phyloP scores from a whole-genome alignment of 2,888 invertebrate genomes.

The Mesoligia furuncula region DNA sequence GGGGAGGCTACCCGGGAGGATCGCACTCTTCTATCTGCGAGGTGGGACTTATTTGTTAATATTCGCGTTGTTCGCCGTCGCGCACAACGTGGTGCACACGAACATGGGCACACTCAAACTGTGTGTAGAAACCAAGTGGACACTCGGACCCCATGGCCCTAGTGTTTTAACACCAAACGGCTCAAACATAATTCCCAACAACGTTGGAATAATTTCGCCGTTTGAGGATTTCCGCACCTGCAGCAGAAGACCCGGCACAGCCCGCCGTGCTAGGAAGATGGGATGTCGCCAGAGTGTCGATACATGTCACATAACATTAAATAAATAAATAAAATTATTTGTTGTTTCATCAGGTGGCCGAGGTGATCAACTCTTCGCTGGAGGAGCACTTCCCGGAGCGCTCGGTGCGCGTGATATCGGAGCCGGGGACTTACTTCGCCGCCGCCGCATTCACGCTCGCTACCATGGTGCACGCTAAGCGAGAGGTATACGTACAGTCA shows the following conservation, averaged over 20 bases:
- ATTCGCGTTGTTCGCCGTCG: neutral
- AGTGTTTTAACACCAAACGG: no score
- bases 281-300: no score
- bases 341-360: conserved; percentile 91
- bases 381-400: conserved; percentile 94
- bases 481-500: conserved; percentile 50
- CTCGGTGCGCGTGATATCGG: conserved; percentile 96
- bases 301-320: no score
- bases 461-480: conserved; percentile 93
- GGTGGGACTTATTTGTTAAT: conserved; percentile 76
- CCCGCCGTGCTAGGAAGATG: no score
- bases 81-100: neutral
- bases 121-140: neutral
- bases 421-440: conserved; percentile 99
- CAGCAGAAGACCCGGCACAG: no score
- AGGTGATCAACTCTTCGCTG: conserved; percentile 94
- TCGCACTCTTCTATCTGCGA: conserved; percentile 92
- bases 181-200: no score
- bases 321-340: neutral
- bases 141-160: no score
- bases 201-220: no score
- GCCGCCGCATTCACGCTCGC: conserved; percentile 98
- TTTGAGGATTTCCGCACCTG: no score
- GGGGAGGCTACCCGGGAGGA: conserved; percentile 97
- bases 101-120: neutral